A percentile compares a stretch with the other conserved stretches of the same genome.
Evolutionary conservation across 1,140 invertebrate genomes (phyloP).

Genomic region (Eupeodes corollae): DNA sequence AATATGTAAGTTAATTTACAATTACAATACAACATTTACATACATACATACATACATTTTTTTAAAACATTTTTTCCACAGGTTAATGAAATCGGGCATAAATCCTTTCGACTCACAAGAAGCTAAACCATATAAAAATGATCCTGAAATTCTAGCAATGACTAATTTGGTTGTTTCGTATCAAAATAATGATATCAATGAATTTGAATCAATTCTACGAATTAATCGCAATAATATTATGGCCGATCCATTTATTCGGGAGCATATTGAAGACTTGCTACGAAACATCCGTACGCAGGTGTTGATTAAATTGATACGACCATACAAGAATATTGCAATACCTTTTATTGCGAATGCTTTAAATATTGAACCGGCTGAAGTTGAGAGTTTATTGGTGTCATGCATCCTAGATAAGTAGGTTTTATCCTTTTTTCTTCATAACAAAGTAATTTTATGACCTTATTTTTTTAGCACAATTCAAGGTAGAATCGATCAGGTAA

Average conservation of each 20-base stretch:
- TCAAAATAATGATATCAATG: slow-evolving; percentile 98
- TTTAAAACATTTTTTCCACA: slow-evolving; percentile 35
- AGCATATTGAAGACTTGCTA: slow-evolving; percentile 97
- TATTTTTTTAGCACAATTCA: slow-evolving; percentile 68
- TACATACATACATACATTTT: not conserved
- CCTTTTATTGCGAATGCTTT: slow-evolving; percentile 96
- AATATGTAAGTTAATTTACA: slow-evolving; percentile 67
- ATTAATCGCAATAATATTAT: slow-evolving; percentile 94
- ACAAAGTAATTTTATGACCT: slow-evolving; percentile 3
- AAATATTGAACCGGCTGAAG: slow-evolving; percentile 92
- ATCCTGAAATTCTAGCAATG: slow-evolving; percentile 98
- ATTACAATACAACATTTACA: not conserved
- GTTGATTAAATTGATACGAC: slow-evolving; percentile 93
- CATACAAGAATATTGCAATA: slow-evolving; percentile 96
- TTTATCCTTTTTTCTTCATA: slow-evolving; percentile 1
- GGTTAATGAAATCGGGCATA: slow-evolving; percentile 98
- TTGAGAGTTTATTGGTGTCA: slow-evolving; percentile 94
- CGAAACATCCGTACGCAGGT: slow-evolving; percentile 97
- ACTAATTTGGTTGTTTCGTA: slow-evolving; percentile 97
- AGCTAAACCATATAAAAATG: slow-evolving; percentile 99
- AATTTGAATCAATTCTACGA: slow-evolving; percentile 94
- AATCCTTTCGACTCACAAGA: slow-evolving; percentile 99
- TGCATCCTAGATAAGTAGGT: slow-evolving; percentile 92
- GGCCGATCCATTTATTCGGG: slow-evolving; percentile 98
- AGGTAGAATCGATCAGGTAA: slow-evolving; percentile 93